A percentile compares a stretch with the other conserved stretches of the same genome.
Evolutionary conservation across 2,113 vertebrate species (phyloP).

Genomic region (Ammodramus savannarum): DNA sequence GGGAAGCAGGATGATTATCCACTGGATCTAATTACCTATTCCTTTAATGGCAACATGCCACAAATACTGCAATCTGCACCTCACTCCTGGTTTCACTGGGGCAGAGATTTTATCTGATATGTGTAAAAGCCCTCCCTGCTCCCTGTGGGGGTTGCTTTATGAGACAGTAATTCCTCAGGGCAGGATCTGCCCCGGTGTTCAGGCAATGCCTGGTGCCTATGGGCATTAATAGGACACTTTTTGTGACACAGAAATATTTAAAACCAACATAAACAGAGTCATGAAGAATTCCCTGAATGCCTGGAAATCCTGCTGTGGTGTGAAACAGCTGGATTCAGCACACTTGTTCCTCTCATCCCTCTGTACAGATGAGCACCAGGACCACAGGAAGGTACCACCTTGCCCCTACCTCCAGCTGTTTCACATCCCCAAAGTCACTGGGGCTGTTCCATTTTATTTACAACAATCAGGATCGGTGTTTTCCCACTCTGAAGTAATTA

Average conservation of each 20-base stretch:
- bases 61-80: background rate
- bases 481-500: constrained; percentile 34
- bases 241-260: background rate
- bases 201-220: background rate
- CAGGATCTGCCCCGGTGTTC: background rate
- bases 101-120: background rate
- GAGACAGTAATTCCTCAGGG: background rate
- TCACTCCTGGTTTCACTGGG: background rate
- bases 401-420: background rate
- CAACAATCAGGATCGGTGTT: background rate
- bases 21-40: background rate
- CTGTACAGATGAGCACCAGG: background rate
- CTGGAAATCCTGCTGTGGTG: background rate
- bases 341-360: background rate
- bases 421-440: background rate
- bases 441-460: background rate
- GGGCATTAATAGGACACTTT: background rate
- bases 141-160: background rate
- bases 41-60: background rate
- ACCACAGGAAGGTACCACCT: background rate
- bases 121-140: background rate
- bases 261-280: background rate
- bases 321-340: background rate
- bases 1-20: background rate
- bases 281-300: background rate